These are phyloP conservation scores for Metallyticus violacea DNA, from an alignment of 2,888 invertebrate genomes.

Conservation along the genomic window DNA sequence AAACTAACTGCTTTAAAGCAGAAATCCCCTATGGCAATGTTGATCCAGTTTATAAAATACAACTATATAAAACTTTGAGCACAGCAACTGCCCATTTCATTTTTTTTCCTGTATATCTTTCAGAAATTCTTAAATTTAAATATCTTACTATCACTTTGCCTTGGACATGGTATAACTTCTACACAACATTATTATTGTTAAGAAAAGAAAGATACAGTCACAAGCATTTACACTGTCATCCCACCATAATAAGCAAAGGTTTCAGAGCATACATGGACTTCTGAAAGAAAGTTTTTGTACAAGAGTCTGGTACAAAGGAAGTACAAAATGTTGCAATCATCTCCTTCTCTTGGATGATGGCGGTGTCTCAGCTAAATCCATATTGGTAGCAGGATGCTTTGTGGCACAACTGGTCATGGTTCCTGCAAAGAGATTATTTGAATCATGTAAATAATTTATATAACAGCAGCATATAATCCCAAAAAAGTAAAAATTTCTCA, in stretches of 20 bases:
- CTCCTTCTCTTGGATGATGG: not conserved
- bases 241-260: not conserved
- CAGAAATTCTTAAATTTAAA: not conserved
- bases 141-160: not conserved
- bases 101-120: no score
- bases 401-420: not conserved
- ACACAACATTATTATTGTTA: not conserved
- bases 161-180: not conserved
- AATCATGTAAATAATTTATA: no score
- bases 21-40: not conserved
- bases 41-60: not conserved
- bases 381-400: not conserved
- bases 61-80: not conserved
- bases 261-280: not conserved
- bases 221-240: not conserved
- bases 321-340: conserved; percentile 2
- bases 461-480: no score
- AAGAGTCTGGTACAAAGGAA: not conserved
- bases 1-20: not conserved
- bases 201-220: not conserved
- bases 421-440: not conserved
- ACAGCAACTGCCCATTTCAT: not conserved
- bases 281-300: not conserved
- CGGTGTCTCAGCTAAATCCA: not conserved
- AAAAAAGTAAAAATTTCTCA: no score